A percentile compares a stretch with the other conserved stretches of the same genome.
These are phyloP conservation scores for Mycetomoellerius zeteki DNA, from an alignment of 1,140 invertebrate species.

Conservation along the genomic window DNA sequence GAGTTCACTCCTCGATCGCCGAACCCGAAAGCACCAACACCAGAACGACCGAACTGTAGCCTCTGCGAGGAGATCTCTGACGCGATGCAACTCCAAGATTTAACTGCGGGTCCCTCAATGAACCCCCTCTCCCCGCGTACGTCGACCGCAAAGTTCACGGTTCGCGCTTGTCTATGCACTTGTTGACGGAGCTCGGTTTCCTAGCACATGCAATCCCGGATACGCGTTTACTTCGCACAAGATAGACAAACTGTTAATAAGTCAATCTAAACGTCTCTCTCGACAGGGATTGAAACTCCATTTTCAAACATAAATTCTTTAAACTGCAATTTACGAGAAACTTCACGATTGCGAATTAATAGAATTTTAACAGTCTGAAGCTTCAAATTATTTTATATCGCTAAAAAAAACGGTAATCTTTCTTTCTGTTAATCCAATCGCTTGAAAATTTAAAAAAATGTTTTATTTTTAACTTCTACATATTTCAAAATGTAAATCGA, in stretches of 20 bases:
- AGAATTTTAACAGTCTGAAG: background rate
- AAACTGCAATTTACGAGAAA: background rate
- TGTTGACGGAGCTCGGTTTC: conserved; percentile 18
- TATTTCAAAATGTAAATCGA: too few relatives aligned
- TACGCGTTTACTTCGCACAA: background rate
- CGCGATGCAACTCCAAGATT: conserved; percentile 19
- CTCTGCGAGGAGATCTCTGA: conserved; percentile 40
- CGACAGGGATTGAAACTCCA: background rate
- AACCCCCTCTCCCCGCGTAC: conserved; percentile 9
- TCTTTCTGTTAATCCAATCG: background rate
- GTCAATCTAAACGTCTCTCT: background rate
- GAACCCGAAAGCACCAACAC: conserved; percentile 79
- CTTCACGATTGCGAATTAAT: background rate
- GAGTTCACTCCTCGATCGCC: conserved; percentile 84
- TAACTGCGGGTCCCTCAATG: conserved; percentile 44
- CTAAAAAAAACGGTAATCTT: background rate
- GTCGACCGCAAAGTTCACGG: conserved; percentile 21
- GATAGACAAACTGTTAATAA: background rate
- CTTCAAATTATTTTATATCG: background rate
- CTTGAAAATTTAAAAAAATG: too few relatives aligned
- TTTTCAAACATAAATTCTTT: background rate
- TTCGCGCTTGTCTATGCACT: conserved; percentile 18
- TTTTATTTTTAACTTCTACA: too few relatives aligned
- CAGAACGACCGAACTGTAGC: conserved; percentile 46
- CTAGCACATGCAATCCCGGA: background rate